These are phyloP conservation scores for Pedicia rivosa DNA, from an alignment of 2,888 invertebrate species.

Conservation along the genomic window DNA sequence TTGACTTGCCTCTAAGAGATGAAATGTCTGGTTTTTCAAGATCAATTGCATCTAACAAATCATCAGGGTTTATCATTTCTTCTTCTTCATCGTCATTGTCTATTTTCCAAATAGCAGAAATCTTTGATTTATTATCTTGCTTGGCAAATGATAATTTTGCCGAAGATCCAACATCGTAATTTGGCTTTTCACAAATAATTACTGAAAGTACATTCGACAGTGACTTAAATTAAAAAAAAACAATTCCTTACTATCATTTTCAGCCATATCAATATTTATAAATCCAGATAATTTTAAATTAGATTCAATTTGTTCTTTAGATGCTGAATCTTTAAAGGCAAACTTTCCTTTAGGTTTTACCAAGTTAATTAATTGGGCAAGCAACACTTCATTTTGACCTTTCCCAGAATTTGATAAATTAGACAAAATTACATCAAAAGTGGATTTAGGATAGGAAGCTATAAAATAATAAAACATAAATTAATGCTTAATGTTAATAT, in stretches of 20 bases:
- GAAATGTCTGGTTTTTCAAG: slow-evolving; percentile 71
- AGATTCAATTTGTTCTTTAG: slow-evolving; percentile 28
- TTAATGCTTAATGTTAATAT: not conserved
- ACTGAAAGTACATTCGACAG: slow-evolving; percentile 22
- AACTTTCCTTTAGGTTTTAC: slow-evolving; percentile 47
- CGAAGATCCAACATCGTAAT: slow-evolving; percentile 55
- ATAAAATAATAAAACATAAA: slow-evolving; percentile 11
- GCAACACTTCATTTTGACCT: slow-evolving; percentile 24
- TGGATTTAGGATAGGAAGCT: slow-evolving; percentile 41
- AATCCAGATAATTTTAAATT: slow-evolving; percentile 50
- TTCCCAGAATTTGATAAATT: slow-evolving; percentile 15
- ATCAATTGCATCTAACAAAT: slow-evolving; percentile 80
- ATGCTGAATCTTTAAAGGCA: slow-evolving; percentile 32
- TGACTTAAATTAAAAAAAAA: slow-evolving; percentile 7
- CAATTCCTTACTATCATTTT: slow-evolving; percentile 14
- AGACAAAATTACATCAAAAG: slow-evolving; percentile 41
- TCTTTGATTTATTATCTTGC: slow-evolving; percentile 16
- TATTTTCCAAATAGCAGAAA: slow-evolving; percentile 56
- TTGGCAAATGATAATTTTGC: slow-evolving; percentile 34
- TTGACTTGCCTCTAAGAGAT: too few relatives aligned
- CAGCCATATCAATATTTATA: slow-evolving; percentile 23
- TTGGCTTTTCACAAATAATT: slow-evolving; percentile 43
- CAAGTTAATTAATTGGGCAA: slow-evolving; percentile 40
- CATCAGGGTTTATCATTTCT: slow-evolving; percentile 72
- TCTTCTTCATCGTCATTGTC: slow-evolving; percentile 52